These are phyloP conservation scores for Alethe castanea DNA, from an alignment of 2,113 vertebrate genomes.

Conservation along the genomic window DNA sequence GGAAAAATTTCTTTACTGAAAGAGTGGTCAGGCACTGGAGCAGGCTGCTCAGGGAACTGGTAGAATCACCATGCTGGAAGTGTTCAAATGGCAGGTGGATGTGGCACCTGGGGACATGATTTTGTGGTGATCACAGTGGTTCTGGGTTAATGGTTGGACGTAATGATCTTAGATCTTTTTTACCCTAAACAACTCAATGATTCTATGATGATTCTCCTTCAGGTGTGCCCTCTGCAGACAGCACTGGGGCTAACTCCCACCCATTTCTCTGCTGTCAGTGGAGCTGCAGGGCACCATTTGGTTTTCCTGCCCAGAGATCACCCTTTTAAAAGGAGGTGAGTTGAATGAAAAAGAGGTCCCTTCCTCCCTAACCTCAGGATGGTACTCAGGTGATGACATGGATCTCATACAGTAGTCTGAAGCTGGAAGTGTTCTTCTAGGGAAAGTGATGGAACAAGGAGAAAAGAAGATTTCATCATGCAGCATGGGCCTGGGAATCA, in stretches of 20 bases:
- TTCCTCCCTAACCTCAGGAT: not conserved
- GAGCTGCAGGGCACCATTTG: fast-evolving
- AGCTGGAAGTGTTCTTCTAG: not conserved
- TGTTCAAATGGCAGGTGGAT: not conserved
- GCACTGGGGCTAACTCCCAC: not conserved
- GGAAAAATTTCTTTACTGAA: not conserved
- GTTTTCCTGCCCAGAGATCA: not conserved
- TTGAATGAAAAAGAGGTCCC: not conserved
- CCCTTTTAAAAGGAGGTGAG: not conserved
- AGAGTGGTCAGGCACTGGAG: not conserved
- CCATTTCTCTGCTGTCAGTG: not conserved
- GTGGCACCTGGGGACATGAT: not conserved
- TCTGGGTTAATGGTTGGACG: not conserved
- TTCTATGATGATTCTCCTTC: fast-evolving
- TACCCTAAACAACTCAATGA: not conserved
- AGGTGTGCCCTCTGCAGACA: fast-evolving
- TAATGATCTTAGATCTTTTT: not conserved
- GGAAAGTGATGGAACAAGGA: not conserved
- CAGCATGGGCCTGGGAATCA: not conserved
- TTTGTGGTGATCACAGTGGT: not conserved
- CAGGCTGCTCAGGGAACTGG: not conserved
- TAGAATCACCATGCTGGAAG: not conserved
- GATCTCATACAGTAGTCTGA: not conserved
- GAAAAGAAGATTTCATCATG: not conserved
- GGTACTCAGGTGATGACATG: not conserved